Percentiles rank a stretch among this genome's conserved stretches.
Evolutionary conservation across 2,888 invertebrate genomes (phyloP).

Genomic region (Clistopyga incitator): DNA sequence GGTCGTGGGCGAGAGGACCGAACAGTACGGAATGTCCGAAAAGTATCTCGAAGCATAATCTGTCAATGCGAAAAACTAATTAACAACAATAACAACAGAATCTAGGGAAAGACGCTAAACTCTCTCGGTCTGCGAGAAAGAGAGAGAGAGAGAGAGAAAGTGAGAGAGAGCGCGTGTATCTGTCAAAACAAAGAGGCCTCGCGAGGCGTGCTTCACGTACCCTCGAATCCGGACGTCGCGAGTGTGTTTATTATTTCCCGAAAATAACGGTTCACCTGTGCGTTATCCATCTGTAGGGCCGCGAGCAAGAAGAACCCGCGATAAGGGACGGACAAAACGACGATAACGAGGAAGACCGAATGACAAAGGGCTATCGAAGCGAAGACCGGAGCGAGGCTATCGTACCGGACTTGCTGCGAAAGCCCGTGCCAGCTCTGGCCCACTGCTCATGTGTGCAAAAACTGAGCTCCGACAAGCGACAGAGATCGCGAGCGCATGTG

Average conservation of each 20-base stretch:
- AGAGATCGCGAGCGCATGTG: not conserved
- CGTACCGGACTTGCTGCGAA: constrained; percentile 21
- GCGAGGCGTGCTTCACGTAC: constrained; percentile 30
- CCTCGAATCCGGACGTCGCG: constrained; percentile 31
- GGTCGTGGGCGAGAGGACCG: constrained; percentile 79
- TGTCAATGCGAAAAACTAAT: not conserved
- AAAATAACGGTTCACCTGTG: constrained; percentile 37
- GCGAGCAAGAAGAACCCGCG: too few relatives aligned
- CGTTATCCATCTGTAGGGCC: constrained; percentile 26
- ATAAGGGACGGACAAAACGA: constrained; percentile 11
- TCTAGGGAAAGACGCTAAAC: not conserved
- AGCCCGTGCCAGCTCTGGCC: not conserved
- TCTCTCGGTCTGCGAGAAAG: not conserved
- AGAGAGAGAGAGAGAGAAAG: not conserved
- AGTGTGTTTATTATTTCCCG: constrained; percentile 43
- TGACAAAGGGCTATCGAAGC: constrained; percentile 17
- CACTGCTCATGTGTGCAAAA: not conserved
- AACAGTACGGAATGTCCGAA: constrained; percentile 16
- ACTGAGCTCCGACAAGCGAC: not conserved
- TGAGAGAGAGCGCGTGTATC: constrained; percentile 3
- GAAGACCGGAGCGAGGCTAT: constrained; percentile 18
- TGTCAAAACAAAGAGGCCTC: constrained; percentile 52
- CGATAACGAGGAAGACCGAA: constrained; percentile 3
- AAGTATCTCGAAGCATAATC: constrained; percentile 36
- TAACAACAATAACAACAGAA: constrained; percentile 1